A percentile compares a stretch with the other conserved stretches of the same genome.
phyloP scores from a whole-genome alignment of 2,888 invertebrate genomes.

The Pristionchus entomophagus region DNA sequence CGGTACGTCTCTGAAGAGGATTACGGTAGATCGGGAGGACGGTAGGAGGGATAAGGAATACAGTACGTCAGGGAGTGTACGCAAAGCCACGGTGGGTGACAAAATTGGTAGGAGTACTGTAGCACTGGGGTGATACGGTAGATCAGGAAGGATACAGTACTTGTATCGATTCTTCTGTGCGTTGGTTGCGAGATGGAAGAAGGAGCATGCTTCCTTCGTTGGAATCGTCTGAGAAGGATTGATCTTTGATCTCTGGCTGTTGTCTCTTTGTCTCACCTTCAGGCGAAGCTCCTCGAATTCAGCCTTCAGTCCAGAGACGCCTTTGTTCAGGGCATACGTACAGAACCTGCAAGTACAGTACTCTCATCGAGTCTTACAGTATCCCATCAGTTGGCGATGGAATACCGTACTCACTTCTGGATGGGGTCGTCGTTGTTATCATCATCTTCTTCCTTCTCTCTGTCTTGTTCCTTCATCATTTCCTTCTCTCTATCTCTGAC shows the following conservation, averaged over 20 bases:
- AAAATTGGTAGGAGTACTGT: no score
- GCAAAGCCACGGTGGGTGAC: no score
- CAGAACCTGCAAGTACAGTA: conserved; percentile 9
- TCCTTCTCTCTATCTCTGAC: not conserved
- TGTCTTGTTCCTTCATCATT: not conserved
- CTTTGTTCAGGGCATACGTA: not conserved
- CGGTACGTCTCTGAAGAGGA: conserved; percentile 10
- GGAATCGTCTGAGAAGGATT: conserved; percentile 36
- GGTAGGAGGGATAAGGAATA: no score
- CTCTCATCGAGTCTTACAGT: not conserved
- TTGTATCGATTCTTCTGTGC: conserved; percentile 44
- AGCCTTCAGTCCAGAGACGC: not conserved
- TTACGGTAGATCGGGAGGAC: not conserved
- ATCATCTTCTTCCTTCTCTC: conserved; percentile 1
- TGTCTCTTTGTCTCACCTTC: not conserved
- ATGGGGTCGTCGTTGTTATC: conserved; percentile 4
- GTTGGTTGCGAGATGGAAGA: conserved; percentile 16
- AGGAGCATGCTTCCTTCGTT: not conserved
- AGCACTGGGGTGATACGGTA: no score
- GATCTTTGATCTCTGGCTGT: conserved; percentile 11
- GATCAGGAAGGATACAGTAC: conserved; percentile 9
- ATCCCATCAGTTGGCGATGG: no score
- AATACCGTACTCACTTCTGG: conserved; percentile 5
- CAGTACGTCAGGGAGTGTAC: not conserved
- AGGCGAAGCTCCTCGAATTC: conserved; percentile 1